Evolutionary conservation across 2,888 invertebrate genomes (phyloP), one percentile per base, ranked within the genome.

Genomic region (Lomographa bimaculata): DNA sequence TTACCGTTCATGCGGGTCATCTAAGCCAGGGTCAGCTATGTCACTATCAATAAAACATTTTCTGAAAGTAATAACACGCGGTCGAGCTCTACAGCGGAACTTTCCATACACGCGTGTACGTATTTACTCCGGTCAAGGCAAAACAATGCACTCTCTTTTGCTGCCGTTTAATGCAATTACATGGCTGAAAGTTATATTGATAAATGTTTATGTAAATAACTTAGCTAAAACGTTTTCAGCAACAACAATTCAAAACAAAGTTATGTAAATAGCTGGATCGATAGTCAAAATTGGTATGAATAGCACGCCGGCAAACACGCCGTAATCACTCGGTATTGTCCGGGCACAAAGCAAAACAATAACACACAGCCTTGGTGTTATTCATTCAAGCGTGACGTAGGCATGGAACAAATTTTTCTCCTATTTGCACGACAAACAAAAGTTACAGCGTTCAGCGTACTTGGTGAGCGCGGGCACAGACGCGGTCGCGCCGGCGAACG

Each of bases 361-460:
- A 73, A 70, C 68, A 66, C 53, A 63, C 70, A 76, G 65, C 82
- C 85, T 83, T 85, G 82, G 63, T 69, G 71, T 64, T 74, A 71
- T 69, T 72, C 79, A 73, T 76, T 84, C 71, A 74, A 65, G 74
- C 76, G 71, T 79, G 80, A 83, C 83, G 82, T 79, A 69, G 76
- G 60, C 71, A 70, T 77, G 71, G 74, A 80, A 71, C 72, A 66
- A 72, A 75, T 77, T 82, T 82, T 85, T 82, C 79, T 79, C 61
- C 72, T 79, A 78, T 83, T 84, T 82, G 69, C 75, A 70, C 73
- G 64, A 70, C 74, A 79, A 84, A 83, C 71, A 68, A 64, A 68
- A 60, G 69, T 73, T 66, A 68, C 71, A 73, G 69, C 71, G 71
- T 54, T 50, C 63, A 64, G 55, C 49, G 60, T 56, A 14, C 14